phyloP scores from a whole-genome alignment of 2,113 vertebrate species.

The Parus major region DNA sequence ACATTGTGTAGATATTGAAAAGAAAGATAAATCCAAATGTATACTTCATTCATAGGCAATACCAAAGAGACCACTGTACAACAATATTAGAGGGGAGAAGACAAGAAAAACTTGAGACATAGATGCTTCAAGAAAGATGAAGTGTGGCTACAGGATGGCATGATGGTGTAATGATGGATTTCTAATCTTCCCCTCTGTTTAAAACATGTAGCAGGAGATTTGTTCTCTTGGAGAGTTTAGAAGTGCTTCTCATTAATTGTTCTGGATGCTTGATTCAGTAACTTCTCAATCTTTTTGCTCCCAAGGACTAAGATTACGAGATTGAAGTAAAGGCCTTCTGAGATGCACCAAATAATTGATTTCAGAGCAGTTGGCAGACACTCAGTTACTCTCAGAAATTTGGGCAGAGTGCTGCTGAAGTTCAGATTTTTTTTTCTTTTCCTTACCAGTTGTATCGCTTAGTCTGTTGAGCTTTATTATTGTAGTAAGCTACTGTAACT shows the following conservation, averaged over 20 bases:
- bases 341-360: not conserved
- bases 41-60: not conserved
- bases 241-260: not conserved
- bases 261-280: not conserved
- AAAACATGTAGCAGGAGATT: not conserved
- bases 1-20: not conserved
- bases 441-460: not conserved
- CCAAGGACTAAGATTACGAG: not conserved
- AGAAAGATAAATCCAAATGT: not conserved
- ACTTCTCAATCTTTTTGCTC: not conserved
- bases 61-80: not conserved
- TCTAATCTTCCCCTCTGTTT: not conserved
- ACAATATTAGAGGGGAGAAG: not conserved
- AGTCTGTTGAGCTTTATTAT: not conserved
- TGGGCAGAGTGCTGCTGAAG: not conserved
- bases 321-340: not conserved
- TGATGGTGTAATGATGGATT: not conserved
- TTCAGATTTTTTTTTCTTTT: not conserved
- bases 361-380: not conserved
- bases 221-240: not conserved
- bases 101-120: not conserved
- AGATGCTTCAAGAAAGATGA: not conserved
- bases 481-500: not conserved
- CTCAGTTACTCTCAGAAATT: not conserved
- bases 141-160: not conserved